phyloP scores from a whole-genome alignment of 2,888 invertebrate species.

The Rhingia campestris region DNA sequence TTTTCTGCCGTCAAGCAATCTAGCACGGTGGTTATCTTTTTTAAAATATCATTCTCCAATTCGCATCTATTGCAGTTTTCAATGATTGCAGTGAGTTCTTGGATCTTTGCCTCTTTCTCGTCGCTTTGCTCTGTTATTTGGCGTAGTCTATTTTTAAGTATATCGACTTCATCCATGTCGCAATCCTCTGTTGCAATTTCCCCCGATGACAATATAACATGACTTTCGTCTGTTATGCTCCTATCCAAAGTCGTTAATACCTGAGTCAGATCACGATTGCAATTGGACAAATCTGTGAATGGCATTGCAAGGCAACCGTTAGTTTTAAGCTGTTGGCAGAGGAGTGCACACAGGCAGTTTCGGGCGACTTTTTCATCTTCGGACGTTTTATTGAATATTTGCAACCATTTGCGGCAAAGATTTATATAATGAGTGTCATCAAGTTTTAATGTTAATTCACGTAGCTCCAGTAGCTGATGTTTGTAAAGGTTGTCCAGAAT shows the following conservation, averaged over 20 bases:
- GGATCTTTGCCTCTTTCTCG: slow-evolving; percentile 75
- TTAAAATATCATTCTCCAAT: slow-evolving; percentile 52
- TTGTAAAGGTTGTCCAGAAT: slow-evolving; percentile 76
- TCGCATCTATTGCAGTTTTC: slow-evolving; percentile 68
- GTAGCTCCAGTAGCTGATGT: slow-evolving; percentile 75
- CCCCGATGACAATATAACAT: neutral
- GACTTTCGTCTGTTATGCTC: slow-evolving; percentile 24
- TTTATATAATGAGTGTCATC: slow-evolving; percentile 75
- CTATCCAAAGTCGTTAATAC: slow-evolving; percentile 55
- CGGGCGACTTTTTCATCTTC: slow-evolving; percentile 77
- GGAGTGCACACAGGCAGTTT: slow-evolving; percentile 78
- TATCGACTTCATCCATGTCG: slow-evolving; percentile 42
- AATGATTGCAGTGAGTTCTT: slow-evolving; percentile 71
- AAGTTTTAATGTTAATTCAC: slow-evolving; percentile 75
- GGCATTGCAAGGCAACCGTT: slow-evolving; percentile 49
- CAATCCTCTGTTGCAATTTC: neutral
- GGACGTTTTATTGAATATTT: slow-evolving; percentile 76
- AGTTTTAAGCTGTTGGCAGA: slow-evolving; percentile 78
- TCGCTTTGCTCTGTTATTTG: slow-evolving; percentile 69
- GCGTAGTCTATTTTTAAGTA: slow-evolving; percentile 71
- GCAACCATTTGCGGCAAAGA: slow-evolving; percentile 78
- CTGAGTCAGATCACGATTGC: slow-evolving; percentile 54
- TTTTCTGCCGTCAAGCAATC: slow-evolving; percentile 20
- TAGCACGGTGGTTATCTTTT: slow-evolving; percentile 37
- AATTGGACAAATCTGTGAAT: slow-evolving; percentile 67